These are phyloP conservation scores for Scaptomyza pallida DNA, from an alignment of 1,140 invertebrate species.

Conservation along the genomic window DNA sequence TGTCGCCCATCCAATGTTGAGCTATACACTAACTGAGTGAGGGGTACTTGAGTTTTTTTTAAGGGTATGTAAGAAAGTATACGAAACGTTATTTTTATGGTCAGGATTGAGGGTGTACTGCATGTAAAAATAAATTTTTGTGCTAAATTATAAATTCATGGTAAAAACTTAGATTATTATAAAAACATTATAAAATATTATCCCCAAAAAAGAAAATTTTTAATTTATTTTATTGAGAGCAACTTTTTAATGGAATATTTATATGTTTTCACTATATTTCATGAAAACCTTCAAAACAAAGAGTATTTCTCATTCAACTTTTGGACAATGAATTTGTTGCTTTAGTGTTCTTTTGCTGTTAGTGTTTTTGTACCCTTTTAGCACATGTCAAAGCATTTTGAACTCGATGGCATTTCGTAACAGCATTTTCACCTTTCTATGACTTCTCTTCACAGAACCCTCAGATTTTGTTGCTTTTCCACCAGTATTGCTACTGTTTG, in stretches of 20 bases:
- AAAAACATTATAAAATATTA: too few relatives aligned
- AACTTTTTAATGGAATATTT: too few relatives aligned
- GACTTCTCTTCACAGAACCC: constrained; percentile 40
- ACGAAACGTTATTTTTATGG: too few relatives aligned
- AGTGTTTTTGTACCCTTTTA: constrained; percentile 62
- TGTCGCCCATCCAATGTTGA: constrained; percentile 28
- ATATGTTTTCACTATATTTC: too few relatives aligned
- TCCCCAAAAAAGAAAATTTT: too few relatives aligned
- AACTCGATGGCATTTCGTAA: constrained; percentile 75
- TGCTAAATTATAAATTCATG: too few relatives aligned
- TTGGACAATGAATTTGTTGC: neutral
- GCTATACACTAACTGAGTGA: neutral
- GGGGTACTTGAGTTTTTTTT: constrained; percentile 2
- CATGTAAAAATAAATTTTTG: too few relatives aligned
- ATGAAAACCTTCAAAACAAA: neutral
- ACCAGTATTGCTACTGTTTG: constrained; percentile 1
- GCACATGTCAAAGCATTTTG: constrained; percentile 79
- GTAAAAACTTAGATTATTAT: too few relatives aligned
- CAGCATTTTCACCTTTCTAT: constrained; percentile 73
- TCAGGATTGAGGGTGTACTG: too few relatives aligned
- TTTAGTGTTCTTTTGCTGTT: constrained; percentile 9
- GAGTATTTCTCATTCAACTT: neutral
- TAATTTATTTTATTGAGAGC: too few relatives aligned
- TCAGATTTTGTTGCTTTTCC: constrained; percentile 16
- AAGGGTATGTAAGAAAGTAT: too few relatives aligned